These are phyloP conservation scores for Corythoichthys intestinalis DNA, from an alignment of 2,113 vertebrate species.

Conservation along the genomic window DNA sequence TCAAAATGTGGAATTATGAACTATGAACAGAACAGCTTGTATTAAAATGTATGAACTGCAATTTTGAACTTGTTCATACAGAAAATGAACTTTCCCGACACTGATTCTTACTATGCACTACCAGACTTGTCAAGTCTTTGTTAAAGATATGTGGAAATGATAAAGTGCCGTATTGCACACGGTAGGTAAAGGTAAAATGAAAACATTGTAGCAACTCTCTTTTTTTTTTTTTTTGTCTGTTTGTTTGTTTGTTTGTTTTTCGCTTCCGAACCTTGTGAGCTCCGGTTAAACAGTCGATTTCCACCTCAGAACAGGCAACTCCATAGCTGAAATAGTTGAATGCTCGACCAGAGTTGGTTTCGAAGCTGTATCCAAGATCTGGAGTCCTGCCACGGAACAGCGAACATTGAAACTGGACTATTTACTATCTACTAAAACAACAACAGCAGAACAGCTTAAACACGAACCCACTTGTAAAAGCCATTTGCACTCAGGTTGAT, in stretches of 20 bases:
- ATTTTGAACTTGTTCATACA: no score
- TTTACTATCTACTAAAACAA: background rate
- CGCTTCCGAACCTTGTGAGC: slow-evolving; percentile 81
- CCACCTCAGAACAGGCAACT: slow-evolving; percentile 89
- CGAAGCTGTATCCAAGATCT: slow-evolving; percentile 80
- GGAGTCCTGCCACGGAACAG: slow-evolving; percentile 74
- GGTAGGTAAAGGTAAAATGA: background rate
- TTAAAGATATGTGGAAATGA: no score
- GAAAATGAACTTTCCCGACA: no score
- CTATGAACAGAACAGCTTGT: no score
- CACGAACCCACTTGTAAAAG: slow-evolving; percentile 84
- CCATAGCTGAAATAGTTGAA: slow-evolving; percentile 89
- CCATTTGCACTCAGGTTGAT: slow-evolving; percentile 88
- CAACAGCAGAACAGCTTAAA: background rate
- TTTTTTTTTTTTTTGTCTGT: background rate
- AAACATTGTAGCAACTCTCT: no score
- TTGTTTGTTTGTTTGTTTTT: no score
- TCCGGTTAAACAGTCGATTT: slow-evolving; percentile 93
- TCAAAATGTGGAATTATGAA: no score
- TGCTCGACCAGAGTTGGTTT: slow-evolving; percentile 80
- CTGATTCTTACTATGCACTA: no score
- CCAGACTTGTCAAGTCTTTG: no score
- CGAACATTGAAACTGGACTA: background rate
- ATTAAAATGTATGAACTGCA: no score
- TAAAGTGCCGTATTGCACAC: background rate